These are phyloP conservation scores for Corythoichthys intestinalis DNA, from an alignment of 2,113 vertebrate genomes.

Conservation along the genomic window DNA sequence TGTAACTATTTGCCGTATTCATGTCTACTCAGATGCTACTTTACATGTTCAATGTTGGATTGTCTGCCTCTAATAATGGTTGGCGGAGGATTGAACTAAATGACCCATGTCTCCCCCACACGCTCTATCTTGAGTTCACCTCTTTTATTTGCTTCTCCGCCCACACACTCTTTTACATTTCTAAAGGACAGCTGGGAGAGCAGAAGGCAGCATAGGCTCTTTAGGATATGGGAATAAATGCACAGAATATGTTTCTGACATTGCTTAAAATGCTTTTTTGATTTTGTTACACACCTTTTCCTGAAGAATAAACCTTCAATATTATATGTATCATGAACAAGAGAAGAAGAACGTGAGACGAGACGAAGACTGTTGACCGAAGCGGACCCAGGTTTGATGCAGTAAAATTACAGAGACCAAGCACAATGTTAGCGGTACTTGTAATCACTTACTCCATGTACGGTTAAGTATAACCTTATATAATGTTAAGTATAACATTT, in stretches of 20 bases:
- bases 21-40: constrained; percentile 28
- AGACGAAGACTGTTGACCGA: neutral
- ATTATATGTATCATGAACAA: neutral
- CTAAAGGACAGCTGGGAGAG: constrained; percentile 53
- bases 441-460: neutral
- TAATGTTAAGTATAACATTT: neutral
- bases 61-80: constrained; percentile 16
- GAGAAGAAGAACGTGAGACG: neutral
- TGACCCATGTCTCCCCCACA: constrained; percentile 12
- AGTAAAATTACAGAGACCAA: neutral
- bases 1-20: constrained; percentile 19
- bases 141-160: constrained; percentile 53
- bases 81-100: constrained; percentile 27
- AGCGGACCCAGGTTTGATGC: neutral
- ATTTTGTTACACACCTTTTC: neutral
- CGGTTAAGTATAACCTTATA: too few species aligned
- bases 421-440: neutral
- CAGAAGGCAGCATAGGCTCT: constrained; percentile 48
- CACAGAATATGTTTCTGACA: neutral
- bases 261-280: neutral
- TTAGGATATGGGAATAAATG: constrained; percentile 15
- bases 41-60: constrained; percentile 13
- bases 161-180: constrained; percentile 34
- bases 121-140: constrained; percentile 22
- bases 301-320: neutral